Percentiles rank a stretch among this genome's conserved stretches.
phyloP scores from a whole-genome alignment of 2,113 vertebrate genomes.

The Syrmaticus mikado region DNA sequence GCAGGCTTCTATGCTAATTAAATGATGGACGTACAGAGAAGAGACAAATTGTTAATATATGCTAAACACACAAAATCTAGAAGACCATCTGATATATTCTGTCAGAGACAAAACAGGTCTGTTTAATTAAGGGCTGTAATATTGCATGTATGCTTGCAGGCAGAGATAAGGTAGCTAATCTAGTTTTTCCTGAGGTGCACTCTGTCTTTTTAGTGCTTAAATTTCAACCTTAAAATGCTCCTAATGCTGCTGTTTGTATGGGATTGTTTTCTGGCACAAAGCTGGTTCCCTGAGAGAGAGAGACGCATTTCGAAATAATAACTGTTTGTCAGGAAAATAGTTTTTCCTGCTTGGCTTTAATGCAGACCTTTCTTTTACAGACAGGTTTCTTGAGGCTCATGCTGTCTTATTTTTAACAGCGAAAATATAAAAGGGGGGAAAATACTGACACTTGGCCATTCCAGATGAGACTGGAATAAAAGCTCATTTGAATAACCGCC shows the following conservation, averaged over 20 bases:
- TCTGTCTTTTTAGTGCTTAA: slow-evolving; percentile 53
- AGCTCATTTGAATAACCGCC: slow-evolving; percentile 67
- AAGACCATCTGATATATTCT: slow-evolving; percentile 29
- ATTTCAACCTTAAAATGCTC: slow-evolving; percentile 36
- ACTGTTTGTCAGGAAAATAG: slow-evolving; percentile 60
- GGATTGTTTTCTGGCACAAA: slow-evolving; percentile 15
- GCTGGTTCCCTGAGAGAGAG: slow-evolving; percentile 49
- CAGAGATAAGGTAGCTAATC: slow-evolving; percentile 65
- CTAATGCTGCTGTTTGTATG: slow-evolving; percentile 29
- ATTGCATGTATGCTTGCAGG: slow-evolving; percentile 48
- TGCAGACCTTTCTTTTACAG: slow-evolving; percentile 60
- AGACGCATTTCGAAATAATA: slow-evolving; percentile 50
- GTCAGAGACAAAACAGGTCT: slow-evolving; percentile 26
- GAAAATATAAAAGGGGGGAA: neutral
- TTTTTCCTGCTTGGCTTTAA: slow-evolving; percentile 56
- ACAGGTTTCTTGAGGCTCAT: slow-evolving; percentile 61
- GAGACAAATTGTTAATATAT: slow-evolving; percentile 31
- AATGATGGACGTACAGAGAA: neutral
- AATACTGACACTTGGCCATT: slow-evolving; percentile 22
- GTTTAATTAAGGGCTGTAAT: slow-evolving; percentile 62
- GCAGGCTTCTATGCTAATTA: slow-evolving; percentile 32
- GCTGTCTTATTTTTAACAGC: slow-evolving; percentile 50
- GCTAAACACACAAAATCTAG: slow-evolving; percentile 43
- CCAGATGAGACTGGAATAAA: slow-evolving; percentile 50
- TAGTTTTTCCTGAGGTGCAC: slow-evolving; percentile 42